A percentile compares a stretch with the other conserved stretches of the same genome.
These are phyloP conservation scores for Drosophila austrosaltans DNA, from an alignment of 2,888 invertebrate species.

Conservation along the genomic window DNA sequence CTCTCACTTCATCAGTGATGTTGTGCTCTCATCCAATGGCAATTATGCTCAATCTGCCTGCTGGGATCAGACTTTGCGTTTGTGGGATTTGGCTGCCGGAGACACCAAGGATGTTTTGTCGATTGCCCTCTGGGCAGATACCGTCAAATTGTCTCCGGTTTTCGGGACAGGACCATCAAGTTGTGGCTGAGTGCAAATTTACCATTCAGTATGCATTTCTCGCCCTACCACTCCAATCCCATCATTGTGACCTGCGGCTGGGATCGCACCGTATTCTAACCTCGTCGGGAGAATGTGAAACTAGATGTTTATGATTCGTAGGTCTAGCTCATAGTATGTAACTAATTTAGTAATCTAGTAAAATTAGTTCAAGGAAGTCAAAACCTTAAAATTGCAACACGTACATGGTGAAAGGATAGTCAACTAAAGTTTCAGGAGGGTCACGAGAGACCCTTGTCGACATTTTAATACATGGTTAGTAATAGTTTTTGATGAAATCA, in stretches of 20 bases:
- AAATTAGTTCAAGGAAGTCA: too few species aligned
- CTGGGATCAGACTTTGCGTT: constrained; percentile 99
- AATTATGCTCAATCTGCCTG: constrained; percentile 99
- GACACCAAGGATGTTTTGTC: constrained; percentile 98
- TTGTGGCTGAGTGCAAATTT: constrained; percentile 99
- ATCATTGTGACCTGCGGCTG: constrained; percentile 95
- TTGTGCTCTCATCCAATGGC: constrained; percentile 99
- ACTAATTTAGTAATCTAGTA: too few species aligned
- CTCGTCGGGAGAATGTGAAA: too few species aligned
- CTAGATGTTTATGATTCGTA: too few species aligned
- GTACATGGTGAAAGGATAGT: too few species aligned
- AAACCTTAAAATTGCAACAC: too few species aligned
- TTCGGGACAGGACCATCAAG: constrained; percentile 99
- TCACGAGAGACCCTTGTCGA: too few species aligned
- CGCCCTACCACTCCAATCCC: constrained; percentile 98
- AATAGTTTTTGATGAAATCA: too few species aligned
- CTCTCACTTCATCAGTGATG: constrained; percentile 99
- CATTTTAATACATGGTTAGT: too few species aligned
- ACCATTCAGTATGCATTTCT: constrained; percentile 99
- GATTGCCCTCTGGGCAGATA: constrained; percentile 99
- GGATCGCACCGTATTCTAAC: too few species aligned
- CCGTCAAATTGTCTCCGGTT: constrained; percentile 99
- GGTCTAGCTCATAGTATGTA: too few species aligned
- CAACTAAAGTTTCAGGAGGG: too few species aligned
- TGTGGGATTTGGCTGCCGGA: constrained; percentile 99